Conservation (phyloP, 2,113 vertebrate genomes). For the Centropus unirufus region DNA sequence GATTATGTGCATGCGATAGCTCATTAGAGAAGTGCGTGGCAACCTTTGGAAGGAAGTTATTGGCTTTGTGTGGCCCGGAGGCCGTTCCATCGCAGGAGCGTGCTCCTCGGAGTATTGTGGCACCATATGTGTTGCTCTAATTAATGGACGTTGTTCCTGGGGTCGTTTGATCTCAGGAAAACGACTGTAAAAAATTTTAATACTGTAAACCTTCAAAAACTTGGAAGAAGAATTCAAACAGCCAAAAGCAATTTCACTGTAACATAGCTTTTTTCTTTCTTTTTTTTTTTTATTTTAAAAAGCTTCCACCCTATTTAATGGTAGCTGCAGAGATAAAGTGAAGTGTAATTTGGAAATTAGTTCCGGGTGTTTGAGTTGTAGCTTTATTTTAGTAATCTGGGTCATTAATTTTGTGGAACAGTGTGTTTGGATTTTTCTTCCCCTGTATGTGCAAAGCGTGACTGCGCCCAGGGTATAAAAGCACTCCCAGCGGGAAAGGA, state of each 20-base stretch:
- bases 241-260: conserved; percentile 9
- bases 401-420: conserved; percentile 50
- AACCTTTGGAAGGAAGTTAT: not conserved
- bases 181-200: conserved; percentile 20
- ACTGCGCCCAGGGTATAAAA: not conserved
- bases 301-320: not conserved
- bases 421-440: not conserved
- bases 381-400: conserved; percentile 59
- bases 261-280: not conserved
- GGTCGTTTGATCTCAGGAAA: conserved; percentile 36
- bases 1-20: not conserved
- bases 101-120: not conserved
- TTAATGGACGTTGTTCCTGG: conserved; percentile 27
- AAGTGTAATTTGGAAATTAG: conserved; percentile 38
- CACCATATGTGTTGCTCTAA: conserved; percentile 45
- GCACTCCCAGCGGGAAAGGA: not conserved
- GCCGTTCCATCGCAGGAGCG: not conserved
- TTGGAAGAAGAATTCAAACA: conserved; percentile 5
- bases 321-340: conserved; percentile 12
- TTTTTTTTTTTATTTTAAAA: not conserved
- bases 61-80: not conserved
- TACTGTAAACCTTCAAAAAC: not conserved
- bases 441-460: accelerated
- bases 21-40: conserved; percentile 16
- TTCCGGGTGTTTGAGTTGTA: conserved; percentile 35